These are phyloP conservation scores for Cinclus mexicanus DNA, from an alignment of 2,113 vertebrate genomes.

Conservation along the genomic window DNA sequence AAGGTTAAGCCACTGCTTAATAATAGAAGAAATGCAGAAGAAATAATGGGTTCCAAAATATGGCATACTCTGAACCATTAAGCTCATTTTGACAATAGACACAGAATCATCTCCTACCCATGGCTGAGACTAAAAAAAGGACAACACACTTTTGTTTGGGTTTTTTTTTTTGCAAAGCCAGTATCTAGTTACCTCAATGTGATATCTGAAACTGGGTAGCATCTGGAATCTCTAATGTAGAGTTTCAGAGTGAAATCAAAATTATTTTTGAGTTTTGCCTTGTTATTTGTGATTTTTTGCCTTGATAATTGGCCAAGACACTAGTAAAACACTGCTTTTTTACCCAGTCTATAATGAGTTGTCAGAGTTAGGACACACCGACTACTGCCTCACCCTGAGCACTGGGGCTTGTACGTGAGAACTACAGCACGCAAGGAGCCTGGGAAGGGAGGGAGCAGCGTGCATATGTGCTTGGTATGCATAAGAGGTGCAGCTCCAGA, in stretches of 20 bases:
- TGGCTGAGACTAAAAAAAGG: neutral
- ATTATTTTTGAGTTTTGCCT: neutral
- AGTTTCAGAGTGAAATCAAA: neutral
- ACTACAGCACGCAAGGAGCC: neutral
- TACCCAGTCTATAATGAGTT: neutral
- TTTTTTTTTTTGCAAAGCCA: neutral
- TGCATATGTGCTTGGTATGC: fast-evolving
- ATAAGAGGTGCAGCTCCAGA: neutral
- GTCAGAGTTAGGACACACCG: neutral
- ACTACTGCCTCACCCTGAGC: neutral
- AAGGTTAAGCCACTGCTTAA: neutral
- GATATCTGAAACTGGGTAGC: neutral
- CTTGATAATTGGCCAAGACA: neutral
- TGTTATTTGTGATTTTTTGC: neutral
- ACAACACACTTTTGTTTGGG: neutral
- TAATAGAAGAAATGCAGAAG: no score
- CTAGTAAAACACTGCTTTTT: neutral
- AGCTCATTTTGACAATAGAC: neutral
- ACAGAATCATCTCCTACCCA: neutral
- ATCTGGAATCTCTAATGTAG: neutral
- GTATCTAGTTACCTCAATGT: neutral
- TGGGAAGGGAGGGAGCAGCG: neutral
- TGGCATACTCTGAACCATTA: neutral
- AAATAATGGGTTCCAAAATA: neutral
- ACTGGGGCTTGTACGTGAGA: neutral